Evolutionary conservation across 2,797 vertebrate species (phyloP), one percentile per base, ranked within the genome.

Genomic region (Miichthys miiuy): DNA sequence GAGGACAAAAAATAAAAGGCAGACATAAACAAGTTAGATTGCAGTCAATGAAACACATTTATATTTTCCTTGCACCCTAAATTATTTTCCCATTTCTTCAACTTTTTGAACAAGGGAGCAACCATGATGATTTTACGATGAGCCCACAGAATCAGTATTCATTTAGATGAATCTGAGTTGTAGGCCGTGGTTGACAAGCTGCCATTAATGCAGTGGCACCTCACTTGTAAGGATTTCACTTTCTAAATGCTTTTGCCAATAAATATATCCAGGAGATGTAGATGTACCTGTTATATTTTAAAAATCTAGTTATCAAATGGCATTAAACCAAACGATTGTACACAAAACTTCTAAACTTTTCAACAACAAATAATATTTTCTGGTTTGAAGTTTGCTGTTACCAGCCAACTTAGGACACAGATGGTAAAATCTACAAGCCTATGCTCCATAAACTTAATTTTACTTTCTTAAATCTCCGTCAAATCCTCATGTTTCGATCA

Each of bases 11-110:
- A 68, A 41, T 21, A 27, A 48, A 64, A 65, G 63, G 17, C 1
- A 80, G 18, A 61, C 23, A 75, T 27, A 58, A 21, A 73, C 18
- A 11, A 18, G 47, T 80, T 34, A 83, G 55, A 25, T 13, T 55
- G 51, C 0, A 7, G 2, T 64, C 47, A 75, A 11, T 69, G 17
- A 65, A 23, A 42, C 17, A 55, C 34, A 72, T 27, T 42, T 48
- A 7, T 16, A 70, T 73, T 68, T 23, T n/a, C n/a, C n/a, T n/a
- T 30, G 18, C 67, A 14, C 13, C 34, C 5, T 34, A 41, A 66
- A 54, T 44, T 16, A 8, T 38, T 38, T 66, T 14, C 34, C 25
- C 20, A 27, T 30, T 48, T 46, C 7, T n/a, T 20, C 1, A 60
- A 47, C 18, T 6, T 27, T 56, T 14, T n/a, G 4, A 60, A 58